phyloP scores from a whole-genome alignment of 1,140 invertebrate genomes.

The Lepidurus apus region DNA sequence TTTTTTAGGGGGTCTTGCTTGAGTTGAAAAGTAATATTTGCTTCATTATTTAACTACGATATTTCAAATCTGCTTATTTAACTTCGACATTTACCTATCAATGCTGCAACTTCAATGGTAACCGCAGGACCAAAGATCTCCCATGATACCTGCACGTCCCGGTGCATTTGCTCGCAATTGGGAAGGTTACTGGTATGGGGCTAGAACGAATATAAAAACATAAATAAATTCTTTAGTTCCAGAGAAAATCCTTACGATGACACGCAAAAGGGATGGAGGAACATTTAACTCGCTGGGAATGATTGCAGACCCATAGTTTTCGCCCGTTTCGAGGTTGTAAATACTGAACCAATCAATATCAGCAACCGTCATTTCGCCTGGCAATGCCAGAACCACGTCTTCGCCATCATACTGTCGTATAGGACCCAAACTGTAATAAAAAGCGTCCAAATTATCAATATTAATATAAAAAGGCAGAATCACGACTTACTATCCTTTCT shows the following conservation, averaged over 20 bases:
- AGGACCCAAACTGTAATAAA: slow-evolving; percentile 58
- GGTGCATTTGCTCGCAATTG: slow-evolving; percentile 71
- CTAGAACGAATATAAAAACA: slow-evolving; percentile 37
- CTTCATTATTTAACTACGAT: not conserved
- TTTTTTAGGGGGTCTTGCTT: too few species aligned
- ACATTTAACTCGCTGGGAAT: slow-evolving; percentile 77
- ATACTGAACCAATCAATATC: slow-evolving; percentile 79
- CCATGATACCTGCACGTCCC: slow-evolving; percentile 76
- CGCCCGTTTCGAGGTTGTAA: slow-evolving; percentile 64
- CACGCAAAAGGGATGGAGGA: slow-evolving; percentile 68
- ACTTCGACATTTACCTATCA: slow-evolving; percentile 51
- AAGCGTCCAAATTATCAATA: slow-evolving; percentile 33
- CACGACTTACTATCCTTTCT: slow-evolving; percentile 80
- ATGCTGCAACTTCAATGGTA: slow-evolving; percentile 77
- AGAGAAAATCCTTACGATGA: slow-evolving; percentile 43
- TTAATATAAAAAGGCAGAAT: slow-evolving; percentile 31
- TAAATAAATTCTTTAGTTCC: slow-evolving; percentile 37
- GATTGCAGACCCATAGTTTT: slow-evolving; percentile 69
- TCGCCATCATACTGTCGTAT: slow-evolving; percentile 64
- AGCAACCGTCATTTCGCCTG: slow-evolving; percentile 75
- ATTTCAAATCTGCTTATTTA: slow-evolving; percentile 17
- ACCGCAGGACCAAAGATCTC: slow-evolving; percentile 84
- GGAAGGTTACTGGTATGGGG: slow-evolving; percentile 55
- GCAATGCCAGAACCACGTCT: slow-evolving; percentile 68
- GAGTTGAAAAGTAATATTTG: too few species aligned